Base-by-base conservation (phyloP, 2,888 invertebrate genomes). In the Habrosyne pyritoides region DNA sequence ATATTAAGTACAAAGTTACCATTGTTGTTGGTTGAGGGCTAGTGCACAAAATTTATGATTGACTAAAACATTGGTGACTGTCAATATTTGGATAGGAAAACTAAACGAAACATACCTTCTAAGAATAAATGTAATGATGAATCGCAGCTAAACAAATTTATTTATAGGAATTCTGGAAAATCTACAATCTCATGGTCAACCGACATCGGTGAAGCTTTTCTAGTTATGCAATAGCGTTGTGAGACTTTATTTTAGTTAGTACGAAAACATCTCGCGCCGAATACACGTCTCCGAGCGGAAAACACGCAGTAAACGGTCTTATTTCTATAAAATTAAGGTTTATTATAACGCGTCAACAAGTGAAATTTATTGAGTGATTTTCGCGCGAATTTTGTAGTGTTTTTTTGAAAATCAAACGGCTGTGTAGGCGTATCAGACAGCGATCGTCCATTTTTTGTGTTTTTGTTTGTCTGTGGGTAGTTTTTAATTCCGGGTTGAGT, bases 211-310 rank as follows among this genome's bases (percentile, higher is more conserved):
- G 74, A 81, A 91, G 91, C 91, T 91, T 90, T 89, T 87, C 87
- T 83, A 72, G 84, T 92, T 92, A 90, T 86, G 91, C 89, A 92
- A 92, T 79, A 79, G 70, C 76, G 81, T 84, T 84, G 18, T 84
- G 82, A 81, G 81, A 81, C 83, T 84, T 87, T 86, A 90, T 89
- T 89, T 90, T 85, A 84, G 91, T 90, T 86, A 83, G 89, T 87
- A 74, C 81, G 84, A 85, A 84, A 79, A 73, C 75, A 73, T 71
- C 68, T 64, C 77, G 80, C 81, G 81, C 52, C 58, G 74, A 64
- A 68, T 68, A 71, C 84, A 79, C 84, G 75, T 70, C 76, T 69
- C 61, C 62, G 59, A 42, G 42, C 61, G 56, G 59, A 54, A 65
- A 59, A 66, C 56, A 63, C 58, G 56, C 59, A 56, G 61, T 55